Evolutionary conservation across 2,888 invertebrate genomes (phyloP).

Genomic region (Limenitis camilla): DNA sequence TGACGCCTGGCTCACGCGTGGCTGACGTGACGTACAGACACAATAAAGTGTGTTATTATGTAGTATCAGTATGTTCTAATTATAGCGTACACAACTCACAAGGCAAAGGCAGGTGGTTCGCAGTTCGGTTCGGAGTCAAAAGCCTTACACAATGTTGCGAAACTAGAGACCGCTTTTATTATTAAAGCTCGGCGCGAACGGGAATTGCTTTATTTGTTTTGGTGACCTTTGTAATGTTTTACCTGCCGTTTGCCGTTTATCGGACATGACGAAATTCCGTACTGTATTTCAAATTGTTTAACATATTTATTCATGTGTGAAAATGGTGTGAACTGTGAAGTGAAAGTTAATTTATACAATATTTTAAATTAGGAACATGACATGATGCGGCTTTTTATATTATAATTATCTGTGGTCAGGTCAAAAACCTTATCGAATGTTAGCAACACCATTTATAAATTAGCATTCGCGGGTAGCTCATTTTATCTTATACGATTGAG

Average conservation of each 20-base stretch:
- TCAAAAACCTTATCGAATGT: too few species aligned
- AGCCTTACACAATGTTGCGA: slow-evolving; percentile 25
- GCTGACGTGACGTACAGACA: slow-evolving; percentile 13
- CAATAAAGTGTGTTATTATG: slow-evolving; percentile 20
- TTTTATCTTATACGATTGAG: too few species aligned
- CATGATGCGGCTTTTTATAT: too few species aligned
- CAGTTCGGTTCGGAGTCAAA: slow-evolving; percentile 24
- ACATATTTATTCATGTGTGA: too few species aligned
- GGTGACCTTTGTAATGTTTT: neutral
- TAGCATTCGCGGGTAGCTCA: too few species aligned
- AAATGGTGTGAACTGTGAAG: too few species aligned
- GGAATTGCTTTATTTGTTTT: neutral
- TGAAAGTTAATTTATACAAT: too few species aligned
- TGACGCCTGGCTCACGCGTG: neutral
- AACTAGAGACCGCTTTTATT: slow-evolving; percentile 15
- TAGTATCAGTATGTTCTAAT: slow-evolving; percentile 23
- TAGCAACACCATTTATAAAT: too few species aligned
- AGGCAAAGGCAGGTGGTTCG: neutral
- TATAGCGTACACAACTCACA: slow-evolving; percentile 21
- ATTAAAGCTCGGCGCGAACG: slow-evolving; percentile 3
- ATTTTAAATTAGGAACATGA: too few species aligned
- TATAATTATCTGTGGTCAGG: too few species aligned
- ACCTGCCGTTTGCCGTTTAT: neutral
- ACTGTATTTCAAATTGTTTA: too few species aligned
- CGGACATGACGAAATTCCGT: too few species aligned